A percentile compares a stretch with the other conserved stretches of the same genome.
Evolutionary conservation across 2,888 invertebrate species (phyloP).

Genomic region (Argyra leucocephala): DNA sequence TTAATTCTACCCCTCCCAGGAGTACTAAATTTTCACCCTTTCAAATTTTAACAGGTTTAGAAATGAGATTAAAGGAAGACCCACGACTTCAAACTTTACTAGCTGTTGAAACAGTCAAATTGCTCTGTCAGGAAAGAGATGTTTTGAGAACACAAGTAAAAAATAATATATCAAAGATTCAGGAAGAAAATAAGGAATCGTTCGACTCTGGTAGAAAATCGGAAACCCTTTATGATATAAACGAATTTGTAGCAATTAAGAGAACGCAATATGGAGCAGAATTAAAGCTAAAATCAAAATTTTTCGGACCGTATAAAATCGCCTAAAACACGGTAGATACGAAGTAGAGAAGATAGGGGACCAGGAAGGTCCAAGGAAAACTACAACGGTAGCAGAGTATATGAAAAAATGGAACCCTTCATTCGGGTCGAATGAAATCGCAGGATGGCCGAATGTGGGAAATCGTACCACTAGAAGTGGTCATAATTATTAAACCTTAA

Average conservation of each 20-base stretch:
- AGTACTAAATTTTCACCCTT: conserved; percentile 18
- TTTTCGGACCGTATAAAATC: conserved; percentile 21
- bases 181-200: conserved; percentile 19
- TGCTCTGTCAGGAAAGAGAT: conserved; percentile 11
- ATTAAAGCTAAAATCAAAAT: conserved; percentile 18
- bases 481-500: too few relatives aligned
- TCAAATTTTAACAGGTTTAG: conserved; percentile 20
- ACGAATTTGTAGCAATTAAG: conserved; percentile 23
- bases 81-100: conserved; percentile 13
- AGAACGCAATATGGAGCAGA: conserved; percentile 22
- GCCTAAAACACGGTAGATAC: too few relatives aligned
- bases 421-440: too few relatives aligned
- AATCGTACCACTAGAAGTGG: too few relatives aligned
- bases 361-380: too few relatives aligned
- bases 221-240: conserved; percentile 13
- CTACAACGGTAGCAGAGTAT: too few relatives aligned
- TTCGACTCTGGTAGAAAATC: conserved; percentile 14
- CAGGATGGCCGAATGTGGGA: too few relatives aligned
- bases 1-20: neutral
- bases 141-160: conserved; percentile 15
- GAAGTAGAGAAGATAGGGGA: too few relatives aligned
- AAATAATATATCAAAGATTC: conserved; percentile 19
- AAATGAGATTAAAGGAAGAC: conserved; percentile 18
- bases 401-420: too few relatives aligned
- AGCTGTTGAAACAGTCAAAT: conserved; percentile 8